Evolutionary conservation across 2,797 vertebrate species (phyloP).

Genomic region (Amblyopsis hoosieri): DNA sequence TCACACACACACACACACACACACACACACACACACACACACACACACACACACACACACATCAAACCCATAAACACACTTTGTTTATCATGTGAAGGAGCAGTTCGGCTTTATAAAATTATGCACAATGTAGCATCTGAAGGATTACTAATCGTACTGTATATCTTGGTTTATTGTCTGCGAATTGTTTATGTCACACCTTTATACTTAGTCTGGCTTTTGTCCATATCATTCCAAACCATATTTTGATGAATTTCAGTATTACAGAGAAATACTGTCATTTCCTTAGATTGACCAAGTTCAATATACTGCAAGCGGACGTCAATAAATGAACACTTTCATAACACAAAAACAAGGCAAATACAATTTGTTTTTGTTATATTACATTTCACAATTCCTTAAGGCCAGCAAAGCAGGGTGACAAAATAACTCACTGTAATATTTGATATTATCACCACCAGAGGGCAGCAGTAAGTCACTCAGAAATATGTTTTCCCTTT

Average conservation of each 20-base stretch:
- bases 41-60: constrained; percentile 29
- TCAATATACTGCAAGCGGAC: background rate
- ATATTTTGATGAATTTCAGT: background rate
- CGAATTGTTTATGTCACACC: constrained; percentile 15
- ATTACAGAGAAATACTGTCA: background rate
- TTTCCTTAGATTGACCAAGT: background rate
- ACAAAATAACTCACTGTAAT: too few relatives aligned
- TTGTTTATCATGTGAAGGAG: constrained; percentile 38
- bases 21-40: constrained; percentile 40
- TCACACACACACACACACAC: constrained; percentile 42
- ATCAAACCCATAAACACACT: constrained; percentile 28
- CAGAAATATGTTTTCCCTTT: background rate
- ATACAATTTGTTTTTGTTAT: constrained; percentile 9
- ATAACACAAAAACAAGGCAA: background rate
- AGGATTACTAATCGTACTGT: too few relatives aligned
- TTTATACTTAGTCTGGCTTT: constrained; percentile 11
- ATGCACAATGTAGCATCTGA: background rate
- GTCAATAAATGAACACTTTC: background rate
- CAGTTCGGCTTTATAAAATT: constrained; percentile 24
- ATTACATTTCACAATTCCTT: too few relatives aligned
- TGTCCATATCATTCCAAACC: constrained; percentile 1
- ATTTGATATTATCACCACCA: constrained; percentile 44
- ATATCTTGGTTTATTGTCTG: constrained; percentile 2
- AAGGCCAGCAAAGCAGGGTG: too few relatives aligned
- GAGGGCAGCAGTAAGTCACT: constrained; percentile 61